These are phyloP conservation scores for Drosophila triauraria DNA, from an alignment of 1,140 invertebrate genomes.

Conservation along the genomic window DNA sequence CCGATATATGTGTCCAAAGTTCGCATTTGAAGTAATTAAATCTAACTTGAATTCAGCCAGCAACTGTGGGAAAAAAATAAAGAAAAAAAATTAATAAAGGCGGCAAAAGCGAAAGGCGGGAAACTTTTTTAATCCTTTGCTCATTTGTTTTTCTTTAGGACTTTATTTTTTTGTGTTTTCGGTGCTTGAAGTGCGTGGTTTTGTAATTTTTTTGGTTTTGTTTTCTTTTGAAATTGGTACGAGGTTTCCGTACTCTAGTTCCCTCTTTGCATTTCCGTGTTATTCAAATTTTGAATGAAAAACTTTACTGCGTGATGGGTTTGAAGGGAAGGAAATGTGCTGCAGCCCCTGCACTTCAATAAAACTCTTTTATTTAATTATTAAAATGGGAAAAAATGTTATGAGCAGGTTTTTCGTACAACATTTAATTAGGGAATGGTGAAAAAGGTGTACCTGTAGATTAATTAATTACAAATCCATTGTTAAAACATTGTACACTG, in stretches of 20 bases:
- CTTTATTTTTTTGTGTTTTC: conserved; percentile 12
- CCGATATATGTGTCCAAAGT: conserved; percentile 65
- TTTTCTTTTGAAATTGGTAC: background rate
- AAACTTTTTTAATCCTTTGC: conserved; percentile 73
- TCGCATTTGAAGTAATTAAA: conserved; percentile 73
- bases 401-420: background rate
- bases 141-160: conserved; percentile 57
- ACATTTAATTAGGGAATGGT: background rate
- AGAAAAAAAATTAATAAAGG: conserved; percentile 13
- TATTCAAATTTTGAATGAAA: conserved; percentile 71
- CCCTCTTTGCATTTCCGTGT: conserved; percentile 24
- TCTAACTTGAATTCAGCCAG: conserved; percentile 66
- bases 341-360: conserved; percentile 7
- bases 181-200: conserved; percentile 26
- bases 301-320: conserved; percentile 54
- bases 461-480: too few relatives aligned
- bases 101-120: conserved; percentile 27
- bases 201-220: background rate
- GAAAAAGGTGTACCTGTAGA: too few relatives aligned
- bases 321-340: conserved; percentile 48
- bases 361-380: conserved; percentile 40
- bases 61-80: background rate
- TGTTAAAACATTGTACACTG: too few relatives aligned
- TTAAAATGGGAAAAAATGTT: conserved; percentile 10
- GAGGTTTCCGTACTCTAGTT: background rate